phyloP scores from a whole-genome alignment of 2,888 invertebrate genomes.

The Oasisia sp. region DNA sequence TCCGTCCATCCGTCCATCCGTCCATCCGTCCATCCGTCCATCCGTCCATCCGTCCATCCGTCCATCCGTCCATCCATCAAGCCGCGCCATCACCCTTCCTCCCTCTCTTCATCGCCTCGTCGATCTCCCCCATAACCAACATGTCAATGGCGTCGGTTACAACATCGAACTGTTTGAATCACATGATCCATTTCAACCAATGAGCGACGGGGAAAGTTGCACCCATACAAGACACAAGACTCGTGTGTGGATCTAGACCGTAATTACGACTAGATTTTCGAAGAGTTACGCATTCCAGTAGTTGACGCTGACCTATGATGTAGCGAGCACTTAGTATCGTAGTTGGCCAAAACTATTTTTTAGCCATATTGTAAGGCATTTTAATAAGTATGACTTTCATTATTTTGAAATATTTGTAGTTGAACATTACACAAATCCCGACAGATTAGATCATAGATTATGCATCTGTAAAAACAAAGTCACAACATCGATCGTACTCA shows the following conservation, averaged over 20 bases:
- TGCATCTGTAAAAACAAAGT: no score
- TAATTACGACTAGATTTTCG: neutral
- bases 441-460: neutral
- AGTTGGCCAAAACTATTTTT: neutral
- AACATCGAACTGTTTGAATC: neutral
- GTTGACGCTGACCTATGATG: neutral
- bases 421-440: neutral
- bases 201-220: neutral
- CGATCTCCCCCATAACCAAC: no score
- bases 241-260: neutral
- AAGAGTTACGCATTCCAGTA: neutral
- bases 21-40: no score
- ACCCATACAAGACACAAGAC: neutral
- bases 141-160: neutral
- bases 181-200: neutral
- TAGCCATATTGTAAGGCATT: neutral
- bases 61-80: no score
- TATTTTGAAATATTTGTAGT: neutral
- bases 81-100: no score
- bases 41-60: no score
- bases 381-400: neutral
- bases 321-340: neutral
- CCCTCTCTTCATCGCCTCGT: no score
- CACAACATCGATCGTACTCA: no score
- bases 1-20: no score